Percentiles rank a stretch among this genome's conserved stretches.
These are phyloP conservation scores for Eospalax fontanierii DNA, from an alignment of 2,797 vertebrate genomes.

Conservation along the genomic window DNA sequence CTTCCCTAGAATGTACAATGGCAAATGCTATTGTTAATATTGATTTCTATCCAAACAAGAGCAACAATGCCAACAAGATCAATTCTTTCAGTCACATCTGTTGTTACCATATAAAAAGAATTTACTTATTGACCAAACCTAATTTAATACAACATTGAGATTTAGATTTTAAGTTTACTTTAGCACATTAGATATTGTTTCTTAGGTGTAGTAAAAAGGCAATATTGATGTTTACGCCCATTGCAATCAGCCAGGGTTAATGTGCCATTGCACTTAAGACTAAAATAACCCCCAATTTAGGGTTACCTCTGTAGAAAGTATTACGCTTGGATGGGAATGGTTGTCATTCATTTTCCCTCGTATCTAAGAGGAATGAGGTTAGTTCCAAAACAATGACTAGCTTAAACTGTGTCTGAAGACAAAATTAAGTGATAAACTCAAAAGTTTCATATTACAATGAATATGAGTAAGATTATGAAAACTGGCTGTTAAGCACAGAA, in stretches of 20 bases:
- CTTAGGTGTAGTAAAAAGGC: not conserved
- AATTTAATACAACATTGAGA: slow-evolving; percentile 56
- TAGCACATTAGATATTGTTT: slow-evolving; percentile 16
- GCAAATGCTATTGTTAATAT: slow-evolving; percentile 70
- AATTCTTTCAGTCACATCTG: slow-evolving; percentile 72
- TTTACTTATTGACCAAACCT: slow-evolving; percentile 59
- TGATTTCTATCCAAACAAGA: slow-evolving; percentile 69
- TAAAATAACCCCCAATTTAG: slow-evolving; percentile 28
- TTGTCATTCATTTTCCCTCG: not conserved
- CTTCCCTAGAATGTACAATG: slow-evolving; percentile 53
- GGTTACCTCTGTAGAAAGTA: not conserved
- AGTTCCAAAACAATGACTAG: not conserved
- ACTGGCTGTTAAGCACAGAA: not conserved
- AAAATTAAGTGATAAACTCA: slow-evolving; percentile 23
- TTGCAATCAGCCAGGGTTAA: not conserved
- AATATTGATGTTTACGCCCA: slow-evolving; percentile 37
- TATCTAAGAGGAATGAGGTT: not conserved
- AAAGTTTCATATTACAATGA: not conserved
- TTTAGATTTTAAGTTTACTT: slow-evolving; percentile 72
- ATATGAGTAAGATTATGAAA: slow-evolving; percentile 27
- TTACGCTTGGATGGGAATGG: not conserved
- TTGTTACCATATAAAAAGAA: slow-evolving; percentile 65
- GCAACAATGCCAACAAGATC: slow-evolving; percentile 70
- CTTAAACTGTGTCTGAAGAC: not conserved
- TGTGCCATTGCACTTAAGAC: not conserved